Percentiles rank a stretch among this genome's conserved stretches.
These are phyloP conservation scores for Festucalex cinctus DNA, from an alignment of 2,113 vertebrate genomes.

Conservation along the genomic window DNA sequence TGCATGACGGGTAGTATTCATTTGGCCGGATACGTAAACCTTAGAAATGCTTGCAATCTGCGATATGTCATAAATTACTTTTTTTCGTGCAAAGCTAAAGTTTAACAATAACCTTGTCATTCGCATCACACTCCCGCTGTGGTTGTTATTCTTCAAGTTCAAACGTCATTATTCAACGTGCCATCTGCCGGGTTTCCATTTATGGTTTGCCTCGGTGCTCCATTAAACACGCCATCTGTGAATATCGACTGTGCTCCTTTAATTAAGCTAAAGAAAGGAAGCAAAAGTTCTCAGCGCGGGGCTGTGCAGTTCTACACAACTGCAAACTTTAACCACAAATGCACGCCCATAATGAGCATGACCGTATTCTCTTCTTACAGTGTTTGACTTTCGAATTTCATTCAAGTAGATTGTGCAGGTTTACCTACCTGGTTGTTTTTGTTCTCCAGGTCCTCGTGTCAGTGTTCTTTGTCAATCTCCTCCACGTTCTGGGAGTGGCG, in stretches of 20 bases:
- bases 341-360: no score
- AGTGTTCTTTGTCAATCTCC: slow-evolving; percentile 56
- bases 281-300: neutral
- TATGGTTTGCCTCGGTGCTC: neutral
- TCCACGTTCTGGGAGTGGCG: slow-evolving; percentile 52
- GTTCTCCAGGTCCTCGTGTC: slow-evolving; percentile 64
- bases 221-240: slow-evolving; percentile 6
- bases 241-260: neutral
- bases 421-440: neutral
- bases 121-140: neutral
- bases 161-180: neutral
- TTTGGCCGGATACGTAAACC: neutral
- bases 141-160: neutral
- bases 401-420: neutral
- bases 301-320: neutral
- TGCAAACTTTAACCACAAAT: neutral
- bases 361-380: neutral
- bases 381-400: neutral
- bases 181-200: slow-evolving; percentile 6
- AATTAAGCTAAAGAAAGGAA: neutral
- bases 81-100: neutral
- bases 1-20: neutral
- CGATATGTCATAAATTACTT: neutral
- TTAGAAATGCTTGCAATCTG: neutral
- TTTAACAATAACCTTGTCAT: neutral